Evolutionary conservation across 2,888 invertebrate species (phyloP).

Genomic region (Agonopterix heracliana): DNA sequence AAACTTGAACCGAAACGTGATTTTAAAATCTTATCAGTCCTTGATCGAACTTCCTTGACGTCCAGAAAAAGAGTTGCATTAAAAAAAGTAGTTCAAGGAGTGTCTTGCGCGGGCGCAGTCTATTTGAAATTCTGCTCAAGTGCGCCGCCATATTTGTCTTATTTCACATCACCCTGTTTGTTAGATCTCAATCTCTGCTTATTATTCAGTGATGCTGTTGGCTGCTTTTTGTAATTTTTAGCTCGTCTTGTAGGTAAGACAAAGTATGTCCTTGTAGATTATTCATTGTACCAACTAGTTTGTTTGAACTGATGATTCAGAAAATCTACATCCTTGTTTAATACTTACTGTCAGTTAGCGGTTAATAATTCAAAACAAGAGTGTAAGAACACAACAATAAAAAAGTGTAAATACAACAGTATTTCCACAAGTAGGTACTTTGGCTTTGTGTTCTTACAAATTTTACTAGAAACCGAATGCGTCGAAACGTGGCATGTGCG

Average conservation of each 20-base stretch:
- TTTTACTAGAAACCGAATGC: too few species aligned
- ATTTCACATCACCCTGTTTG: constrained; percentile 60
- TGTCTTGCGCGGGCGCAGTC: constrained; percentile 39
- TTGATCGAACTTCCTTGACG: constrained; percentile 25
- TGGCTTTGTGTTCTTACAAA: too few species aligned
- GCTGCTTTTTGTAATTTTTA: constrained; percentile 41
- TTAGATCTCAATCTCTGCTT: constrained; percentile 66
- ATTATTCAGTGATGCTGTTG: constrained; percentile 54
- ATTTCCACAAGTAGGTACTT: too few species aligned
- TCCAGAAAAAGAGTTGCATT: constrained; percentile 21
- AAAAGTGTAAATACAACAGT: too few species aligned
- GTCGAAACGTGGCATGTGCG: too few species aligned
- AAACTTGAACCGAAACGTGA: not conserved
- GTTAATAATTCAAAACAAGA: too few species aligned
- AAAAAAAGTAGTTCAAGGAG: constrained; percentile 41
- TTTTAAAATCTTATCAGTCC: constrained; percentile 16
- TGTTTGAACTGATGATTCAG: too few species aligned
- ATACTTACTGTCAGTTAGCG: too few species aligned
- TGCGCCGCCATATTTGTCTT: constrained; percentile 63
- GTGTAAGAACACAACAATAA: too few species aligned
- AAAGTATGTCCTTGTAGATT: not conserved
- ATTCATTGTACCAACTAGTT: too few species aligned
- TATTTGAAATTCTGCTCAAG: constrained; percentile 60
- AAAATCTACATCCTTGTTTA: too few species aligned
- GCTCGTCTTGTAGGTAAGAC: constrained; percentile 18